These are phyloP conservation scores for Trichomycterus rosablanca DNA, from an alignment of 2,113 vertebrate genomes.

Conservation along the genomic window DNA sequence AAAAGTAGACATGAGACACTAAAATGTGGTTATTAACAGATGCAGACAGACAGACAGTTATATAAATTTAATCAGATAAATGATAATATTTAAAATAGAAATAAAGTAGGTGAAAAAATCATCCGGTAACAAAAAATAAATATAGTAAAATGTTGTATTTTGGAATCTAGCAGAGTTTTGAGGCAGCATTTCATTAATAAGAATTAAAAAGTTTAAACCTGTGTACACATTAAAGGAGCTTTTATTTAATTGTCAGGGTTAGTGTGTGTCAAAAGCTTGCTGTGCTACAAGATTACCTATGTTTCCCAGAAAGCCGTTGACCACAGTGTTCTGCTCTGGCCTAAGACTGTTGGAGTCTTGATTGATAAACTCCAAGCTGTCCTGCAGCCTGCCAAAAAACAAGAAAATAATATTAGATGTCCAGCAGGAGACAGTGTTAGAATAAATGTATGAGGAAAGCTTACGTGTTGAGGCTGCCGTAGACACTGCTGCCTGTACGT, in stretches of 20 bases:
- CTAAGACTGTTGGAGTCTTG: conserved; percentile 83
- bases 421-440: not conserved
- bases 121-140: not conserved
- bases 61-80: not conserved
- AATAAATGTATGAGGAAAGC: conserved; percentile 37
- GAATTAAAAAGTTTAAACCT: too few species aligned
- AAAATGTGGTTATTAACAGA: too few species aligned
- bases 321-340: conserved; percentile 82
- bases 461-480: conserved; percentile 97
- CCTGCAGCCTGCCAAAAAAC: conserved; percentile 76
- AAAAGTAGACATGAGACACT: too few species aligned
- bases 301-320: conserved; percentile 85
- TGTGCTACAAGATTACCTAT: conserved; percentile 76
- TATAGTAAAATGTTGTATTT: too few species aligned
- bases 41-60: not conserved
- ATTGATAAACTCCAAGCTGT: conserved; percentile 95
- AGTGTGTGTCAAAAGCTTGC: not conserved
- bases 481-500: conserved; percentile 90
- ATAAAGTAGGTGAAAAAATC: not conserved
- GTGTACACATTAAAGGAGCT: too few species aligned
- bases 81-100: not conserved
- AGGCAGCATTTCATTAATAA: not conserved
- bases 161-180: too few species aligned
- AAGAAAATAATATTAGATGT: not conserved
- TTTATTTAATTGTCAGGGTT: not conserved